Evolutionary conservation across 2,113 vertebrate species (phyloP).

Genomic region (Rattus rattus): DNA sequence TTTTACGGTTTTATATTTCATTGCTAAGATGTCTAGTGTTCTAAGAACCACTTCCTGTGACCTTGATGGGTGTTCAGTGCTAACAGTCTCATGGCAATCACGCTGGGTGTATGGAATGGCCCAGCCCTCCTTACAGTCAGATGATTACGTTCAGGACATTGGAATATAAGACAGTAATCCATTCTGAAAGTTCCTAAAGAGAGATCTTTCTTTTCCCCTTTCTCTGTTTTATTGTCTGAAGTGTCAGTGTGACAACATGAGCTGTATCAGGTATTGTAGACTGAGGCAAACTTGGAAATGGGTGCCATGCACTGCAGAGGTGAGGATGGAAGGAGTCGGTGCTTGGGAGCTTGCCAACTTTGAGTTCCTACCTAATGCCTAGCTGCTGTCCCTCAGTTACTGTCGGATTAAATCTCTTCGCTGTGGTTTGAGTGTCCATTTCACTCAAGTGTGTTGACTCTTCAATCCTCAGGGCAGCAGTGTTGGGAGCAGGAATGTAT

Average conservation of each 20-base stretch:
- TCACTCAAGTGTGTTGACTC: background rate
- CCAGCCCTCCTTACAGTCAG: background rate
- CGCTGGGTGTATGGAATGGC: background rate
- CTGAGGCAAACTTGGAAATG: background rate
- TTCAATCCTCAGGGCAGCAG: background rate
- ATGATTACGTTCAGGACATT: background rate
- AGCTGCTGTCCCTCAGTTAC: background rate
- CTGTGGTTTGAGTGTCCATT: background rate
- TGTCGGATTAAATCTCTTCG: background rate
- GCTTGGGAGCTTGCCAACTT: background rate
- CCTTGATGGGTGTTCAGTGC: background rate
- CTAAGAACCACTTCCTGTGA: background rate
- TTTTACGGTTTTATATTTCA: background rate
- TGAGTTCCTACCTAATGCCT: background rate
- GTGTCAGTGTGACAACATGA: background rate
- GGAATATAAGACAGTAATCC: background rate
- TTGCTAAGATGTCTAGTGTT: background rate
- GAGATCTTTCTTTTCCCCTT: background rate
- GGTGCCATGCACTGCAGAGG: background rate
- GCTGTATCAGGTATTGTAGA: background rate
- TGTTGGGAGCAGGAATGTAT: background rate
- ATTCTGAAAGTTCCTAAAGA: background rate
- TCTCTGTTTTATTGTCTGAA: background rate
- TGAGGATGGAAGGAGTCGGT: background rate
- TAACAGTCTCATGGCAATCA: background rate